Percentiles rank a stretch among this genome's conserved stretches.
phyloP scores from a whole-genome alignment of 1,140 invertebrate species.

The fruit fly (Drosophila melanogaster) region Release_6_plus_ISO1_MT NT_033777.3:18319501-18320000 shows the following conservation, averaged over 20 bases:
- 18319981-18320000: neutral
- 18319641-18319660: constrained; percentile 27
- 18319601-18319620: constrained; percentile 24
- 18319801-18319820: neutral
- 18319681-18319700: constrained; percentile 7
- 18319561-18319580: constrained; percentile 46
- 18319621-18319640: constrained; percentile 14
- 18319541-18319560: constrained; percentile 57
- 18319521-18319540: constrained; percentile 43
- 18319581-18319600: constrained; percentile 8
- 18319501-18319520: neutral
- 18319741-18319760: neutral
- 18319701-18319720: constrained; percentile 4
- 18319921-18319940: no score
- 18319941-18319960: constrained; percentile 19
- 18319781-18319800: neutral
- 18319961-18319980: constrained; percentile 11
- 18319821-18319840: no score
- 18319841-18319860: neutral
- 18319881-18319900: neutral
- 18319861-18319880: no score
- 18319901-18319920: neutral
- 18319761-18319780: neutral
- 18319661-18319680: constrained; percentile 35
- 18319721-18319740: constrained; percentile 1